Conservation (phyloP, 1,140 invertebrate genomes). For the Maniola jurtina region DNA sequence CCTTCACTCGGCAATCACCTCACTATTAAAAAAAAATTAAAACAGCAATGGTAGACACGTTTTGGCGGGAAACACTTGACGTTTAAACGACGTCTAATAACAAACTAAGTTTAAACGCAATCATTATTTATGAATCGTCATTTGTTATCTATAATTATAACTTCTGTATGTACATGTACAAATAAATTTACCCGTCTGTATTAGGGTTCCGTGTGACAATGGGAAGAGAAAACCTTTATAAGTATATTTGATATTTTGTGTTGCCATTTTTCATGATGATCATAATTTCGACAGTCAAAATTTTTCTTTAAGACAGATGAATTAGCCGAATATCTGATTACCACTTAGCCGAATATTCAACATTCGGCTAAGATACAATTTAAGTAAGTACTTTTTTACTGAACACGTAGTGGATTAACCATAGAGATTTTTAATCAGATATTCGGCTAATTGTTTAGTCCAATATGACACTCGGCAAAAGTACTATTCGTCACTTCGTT, state of each 20-base stretch:
- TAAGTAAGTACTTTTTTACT: too few relatives aligned
- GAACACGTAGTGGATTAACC: too few relatives aligned
- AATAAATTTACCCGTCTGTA: not conserved
- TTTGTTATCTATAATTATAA: constrained; percentile 17
- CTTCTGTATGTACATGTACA: not conserved
- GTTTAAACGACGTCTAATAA: constrained; percentile 15
- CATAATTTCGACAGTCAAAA: too few relatives aligned
- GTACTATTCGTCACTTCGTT: too few relatives aligned
- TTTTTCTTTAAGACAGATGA: too few relatives aligned
- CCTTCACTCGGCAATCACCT: constrained; percentile 7
- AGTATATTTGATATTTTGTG: not conserved
- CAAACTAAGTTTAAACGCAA: constrained; percentile 19
- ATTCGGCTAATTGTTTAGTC: too few relatives aligned
- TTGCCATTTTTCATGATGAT: too few relatives aligned
- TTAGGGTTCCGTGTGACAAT: not conserved
- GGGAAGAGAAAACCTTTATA: not conserved
- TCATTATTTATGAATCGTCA: constrained; percentile 15
- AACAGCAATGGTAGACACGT: constrained; percentile 5
- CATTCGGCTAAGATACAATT: too few relatives aligned
- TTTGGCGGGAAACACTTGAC: constrained; percentile 19
- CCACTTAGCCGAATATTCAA: too few relatives aligned
- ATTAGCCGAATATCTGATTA: too few relatives aligned
- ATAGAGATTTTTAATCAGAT: too few relatives aligned
- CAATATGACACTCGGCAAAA: too few relatives aligned
- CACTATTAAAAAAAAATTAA: constrained; percentile 3